Conservation (phyloP, 2,888 invertebrate species). For the Epinotia demarniana region DNA sequence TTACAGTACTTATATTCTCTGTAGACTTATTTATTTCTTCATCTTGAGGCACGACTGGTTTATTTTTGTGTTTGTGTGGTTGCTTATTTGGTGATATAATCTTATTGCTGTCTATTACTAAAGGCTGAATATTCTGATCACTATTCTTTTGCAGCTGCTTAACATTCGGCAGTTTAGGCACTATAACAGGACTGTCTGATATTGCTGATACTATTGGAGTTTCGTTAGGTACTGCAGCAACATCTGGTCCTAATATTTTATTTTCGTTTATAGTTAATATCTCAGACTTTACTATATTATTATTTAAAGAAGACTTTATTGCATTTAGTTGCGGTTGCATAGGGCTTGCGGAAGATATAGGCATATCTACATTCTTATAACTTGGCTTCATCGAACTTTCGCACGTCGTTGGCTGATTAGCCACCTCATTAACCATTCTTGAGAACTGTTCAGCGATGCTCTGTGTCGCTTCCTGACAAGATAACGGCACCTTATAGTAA, state of each 20-base stretch:
- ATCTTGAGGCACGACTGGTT: conserved; percentile 68
- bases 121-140: conserved; percentile 66
- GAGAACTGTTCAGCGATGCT: conserved; percentile 79
- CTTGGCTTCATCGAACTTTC: conserved; percentile 66
- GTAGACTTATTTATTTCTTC: conserved; percentile 63
- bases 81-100: conserved; percentile 67
- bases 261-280: conserved; percentile 75
- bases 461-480: conserved; percentile 63
- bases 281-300: conserved; percentile 79
- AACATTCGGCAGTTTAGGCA: conserved; percentile 81
- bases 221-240: conserved; percentile 69
- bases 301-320: conserved; percentile 75
- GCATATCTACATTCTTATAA: conserved; percentile 66
- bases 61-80: conserved; percentile 66
- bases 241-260: conserved; percentile 73
- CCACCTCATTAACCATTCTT: conserved; percentile 77
- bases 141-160: conserved; percentile 74
- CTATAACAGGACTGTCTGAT: conserved; percentile 88
- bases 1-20: conserved; percentile 52
- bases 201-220: conserved; percentile 89
- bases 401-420: conserved; percentile 68
- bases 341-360: conserved; percentile 63
- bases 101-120: conserved; percentile 74
- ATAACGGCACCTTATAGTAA: conserved; percentile 39
- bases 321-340: conserved; percentile 73